phyloP scores from a whole-genome alignment of 2,113 vertebrate genomes.

The Myotis davidii region DNA sequence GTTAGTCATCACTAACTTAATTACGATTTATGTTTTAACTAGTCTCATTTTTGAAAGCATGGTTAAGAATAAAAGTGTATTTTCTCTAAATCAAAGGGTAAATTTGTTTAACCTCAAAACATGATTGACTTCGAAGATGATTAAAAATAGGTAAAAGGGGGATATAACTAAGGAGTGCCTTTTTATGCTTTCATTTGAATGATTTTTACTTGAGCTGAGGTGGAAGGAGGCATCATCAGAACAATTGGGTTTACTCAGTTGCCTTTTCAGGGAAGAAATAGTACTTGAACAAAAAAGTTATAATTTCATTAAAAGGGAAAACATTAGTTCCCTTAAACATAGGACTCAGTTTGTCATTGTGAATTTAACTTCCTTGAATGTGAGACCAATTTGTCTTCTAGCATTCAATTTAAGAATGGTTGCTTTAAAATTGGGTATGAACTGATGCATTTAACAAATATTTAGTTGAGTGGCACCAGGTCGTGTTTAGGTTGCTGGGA shows the following conservation, averaged over 20 bases:
- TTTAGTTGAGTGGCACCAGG: background rate
- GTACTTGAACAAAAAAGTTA: background rate
- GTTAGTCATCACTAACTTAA: conserved; percentile 29
- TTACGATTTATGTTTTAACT: conserved; percentile 4
- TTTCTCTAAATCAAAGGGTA: conserved; percentile 30
- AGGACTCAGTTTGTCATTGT: background rate
- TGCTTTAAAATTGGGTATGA: conserved; percentile 45
- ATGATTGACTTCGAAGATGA: conserved; percentile 32
- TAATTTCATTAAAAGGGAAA: background rate
- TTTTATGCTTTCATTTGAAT: conserved; percentile 37
- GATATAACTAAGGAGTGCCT: conserved; percentile 7
- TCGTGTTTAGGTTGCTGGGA: background rate
- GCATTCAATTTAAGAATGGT: conserved; percentile 16
- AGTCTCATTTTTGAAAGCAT: conserved; percentile 59
- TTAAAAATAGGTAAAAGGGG: background rate
- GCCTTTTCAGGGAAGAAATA: conserved; percentile 2
- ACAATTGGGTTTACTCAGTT: background rate
- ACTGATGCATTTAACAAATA: background rate
- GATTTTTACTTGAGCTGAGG: background rate
- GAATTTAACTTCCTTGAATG: background rate
- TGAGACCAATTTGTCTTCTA: background rate
- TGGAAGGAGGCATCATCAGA: background rate
- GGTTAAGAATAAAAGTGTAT: conserved; percentile 53
- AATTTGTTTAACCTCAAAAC: conserved; percentile 47
- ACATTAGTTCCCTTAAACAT: background rate